Evolutionary conservation across 2,888 invertebrate genomes (phyloP), one percentile per base, ranked within the genome.

Genomic region (Drosophila macrospina): DNA sequence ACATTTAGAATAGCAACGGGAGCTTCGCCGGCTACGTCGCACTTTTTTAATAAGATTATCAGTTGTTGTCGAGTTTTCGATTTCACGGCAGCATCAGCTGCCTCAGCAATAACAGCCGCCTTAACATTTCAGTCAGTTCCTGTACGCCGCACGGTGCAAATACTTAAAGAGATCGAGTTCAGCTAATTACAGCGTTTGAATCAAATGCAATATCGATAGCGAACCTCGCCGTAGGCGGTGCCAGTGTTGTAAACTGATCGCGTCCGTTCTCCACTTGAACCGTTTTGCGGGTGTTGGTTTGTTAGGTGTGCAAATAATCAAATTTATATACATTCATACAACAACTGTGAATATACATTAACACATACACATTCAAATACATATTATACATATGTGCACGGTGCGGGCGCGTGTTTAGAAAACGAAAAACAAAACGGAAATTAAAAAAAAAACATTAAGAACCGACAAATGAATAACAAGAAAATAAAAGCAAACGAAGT

Each of bases 11-110:
- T 15, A 26, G 7, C 50, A 34, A 42, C 20, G 50, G 51, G 44
- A 57, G 52, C 60, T 41, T 47, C 52, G 45, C 47, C 62, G 63
- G 57, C 68, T 65, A 72, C 65, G 70, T 69, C 73, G 83, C 76
- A 80, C 52, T 48, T 81, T 80, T 70, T 61, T 69, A 55, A 71
- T 64, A 67, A 64, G 79, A 88, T 87, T 89, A 85, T 85, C 85
- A 85, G 85, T 85, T 84, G 81, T 80, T 83, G 83, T 75, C 57
- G 74, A 84, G 83, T 86, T 86, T 83, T 74, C 72, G 69, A 88
- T 67, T 83, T 77, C 39, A 77, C 69, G 69, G 88, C 80, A 67
- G 69, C 84, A 71, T 50, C 69, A 45, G 67, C 70, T 61, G 76
- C 76, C 59, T 34, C 47, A 41, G 34, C 50, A 62, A 66, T 36